phyloP scores from a whole-genome alignment of 2,888 invertebrate genomes.

The Microctonus brassicae region DNA sequence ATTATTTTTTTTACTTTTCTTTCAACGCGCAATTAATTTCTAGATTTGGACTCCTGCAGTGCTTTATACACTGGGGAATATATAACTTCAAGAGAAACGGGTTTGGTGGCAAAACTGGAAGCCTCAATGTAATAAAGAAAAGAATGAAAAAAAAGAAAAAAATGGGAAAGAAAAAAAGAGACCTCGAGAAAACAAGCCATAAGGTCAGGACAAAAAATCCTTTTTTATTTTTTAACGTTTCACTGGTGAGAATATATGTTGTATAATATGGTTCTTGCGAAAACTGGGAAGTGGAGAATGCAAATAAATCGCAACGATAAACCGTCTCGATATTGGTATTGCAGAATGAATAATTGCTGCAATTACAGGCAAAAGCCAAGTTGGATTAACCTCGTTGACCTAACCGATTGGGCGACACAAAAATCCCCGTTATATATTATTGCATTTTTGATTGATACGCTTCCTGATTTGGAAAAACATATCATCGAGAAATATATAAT shows the following conservation, averaged over 20 bases:
- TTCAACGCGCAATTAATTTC: constrained; percentile 1
- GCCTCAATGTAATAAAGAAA: not conserved
- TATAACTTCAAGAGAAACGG: constrained; percentile 1
- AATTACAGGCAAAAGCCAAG: constrained; percentile 41
- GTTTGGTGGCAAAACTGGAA: constrained; percentile 18
- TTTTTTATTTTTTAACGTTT: constrained; percentile 12
- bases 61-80: constrained; percentile 4
- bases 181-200: not conserved
- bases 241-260: not conserved
- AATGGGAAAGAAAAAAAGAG: not conserved
- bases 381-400: constrained; percentile 36
- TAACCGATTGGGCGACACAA: not conserved
- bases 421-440: constrained; percentile 22
- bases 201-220: constrained; percentile 4
- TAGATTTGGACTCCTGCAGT: not conserved
- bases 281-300: constrained; percentile 8
- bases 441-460: constrained; percentile 2
- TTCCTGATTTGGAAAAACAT: not conserved
- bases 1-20: not conserved
- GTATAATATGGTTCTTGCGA: not conserved
- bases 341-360: constrained; percentile 44
- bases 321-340: constrained; percentile 38
- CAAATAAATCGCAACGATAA: constrained; percentile 3
- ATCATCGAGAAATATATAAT: not conserved
- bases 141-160: not conserved